phyloP scores from a whole-genome alignment of 2,888 invertebrate species.

The Melieria crassipennis region DNA sequence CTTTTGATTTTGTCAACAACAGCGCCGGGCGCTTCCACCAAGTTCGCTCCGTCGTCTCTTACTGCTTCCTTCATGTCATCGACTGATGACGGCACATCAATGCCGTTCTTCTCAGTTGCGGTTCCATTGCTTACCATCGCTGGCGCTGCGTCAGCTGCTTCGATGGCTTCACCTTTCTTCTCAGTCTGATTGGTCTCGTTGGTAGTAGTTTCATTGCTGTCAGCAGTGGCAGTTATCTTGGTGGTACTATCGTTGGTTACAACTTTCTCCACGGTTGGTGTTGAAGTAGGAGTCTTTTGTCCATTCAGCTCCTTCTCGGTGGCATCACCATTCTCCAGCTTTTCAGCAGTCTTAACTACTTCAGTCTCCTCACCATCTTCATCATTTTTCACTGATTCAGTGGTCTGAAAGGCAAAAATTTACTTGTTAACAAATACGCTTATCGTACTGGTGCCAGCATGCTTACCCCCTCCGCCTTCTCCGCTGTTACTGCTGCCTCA shows the following conservation, averaged over 20 bases:
- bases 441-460: background rate
- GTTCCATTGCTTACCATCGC: slow-evolving; percentile 34
- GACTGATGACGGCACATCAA: slow-evolving; percentile 46
- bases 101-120: slow-evolving; percentile 50
- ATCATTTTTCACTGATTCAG: slow-evolving; percentile 38
- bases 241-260: slow-evolving; percentile 43
- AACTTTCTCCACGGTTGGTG: slow-evolving; percentile 46
- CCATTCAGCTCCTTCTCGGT: slow-evolving; percentile 52
- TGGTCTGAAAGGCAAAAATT: slow-evolving; percentile 34
- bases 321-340: slow-evolving; percentile 52
- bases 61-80: slow-evolving; percentile 45
- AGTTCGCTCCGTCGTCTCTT: slow-evolving; percentile 35
- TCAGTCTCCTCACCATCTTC: slow-evolving; percentile 34
- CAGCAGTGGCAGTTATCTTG: slow-evolving; percentile 38
- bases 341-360: slow-evolving; percentile 46
- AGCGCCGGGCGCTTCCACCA: slow-evolving; percentile 29
- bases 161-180: slow-evolving; percentile 40
- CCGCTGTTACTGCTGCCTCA: slow-evolving; percentile 51
- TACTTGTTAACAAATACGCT: background rate
- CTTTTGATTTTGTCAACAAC: slow-evolving; percentile 37
- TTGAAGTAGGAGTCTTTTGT: slow-evolving; percentile 45
- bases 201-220: slow-evolving; percentile 39
- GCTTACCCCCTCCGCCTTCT: slow-evolving; percentile 75
- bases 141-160: slow-evolving; percentile 38
- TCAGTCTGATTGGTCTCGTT: slow-evolving; percentile 43